Evolutionary conservation across 2,888 invertebrate species (phyloP), one percentile per base, ranked within the genome.

Genomic region (Deilephila porcellus): DNA sequence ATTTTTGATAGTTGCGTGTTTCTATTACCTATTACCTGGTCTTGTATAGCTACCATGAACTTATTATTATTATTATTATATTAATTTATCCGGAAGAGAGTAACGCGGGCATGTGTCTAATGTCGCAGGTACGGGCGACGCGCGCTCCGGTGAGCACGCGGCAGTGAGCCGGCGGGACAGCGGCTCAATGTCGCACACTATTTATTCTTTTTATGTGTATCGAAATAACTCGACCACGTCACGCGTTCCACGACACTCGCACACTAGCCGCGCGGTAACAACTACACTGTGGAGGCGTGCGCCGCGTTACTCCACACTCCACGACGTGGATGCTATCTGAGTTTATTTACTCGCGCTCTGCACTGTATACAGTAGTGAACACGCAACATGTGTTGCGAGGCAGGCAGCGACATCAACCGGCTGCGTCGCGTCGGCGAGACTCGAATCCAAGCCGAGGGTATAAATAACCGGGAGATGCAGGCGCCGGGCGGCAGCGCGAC

Each of bases 181-280:
- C 29, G 4, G 62, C 62, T 29, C 64, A 64, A 64, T 64, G 64
- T 64, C 64, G 64, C 20, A 20, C 37, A 45, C n/a, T 45, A 20
- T 64, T 64, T 37, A n/a, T 45, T 64, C 11, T 64, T 64, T 64
- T 64, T 45, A 37, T 63, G 63, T 64, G 64, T 64, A 64, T 64
- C 64, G 45, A 64, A 64, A 64, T 64, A 64, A 64, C 64, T 64
- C 63, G 20, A 6, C n/a, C 45, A 64, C 64, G 45, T 64, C 45
- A 37, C 64, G 37, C 64, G 37, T n/a, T 56, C 56, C 60, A 25
- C 60, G 8, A 59, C 60, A 64, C 37, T 56, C n/a, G 56, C n/a
- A 56, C 56, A 56, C 45, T 14, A 45, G 11, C 45, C 45, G 45
- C 45, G 11, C 45, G 45, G 45, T 11, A 45, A 45, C 45, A 45